Percentiles rank a stretch among this genome's conserved stretches.
Conservation (phyloP, 2,888 invertebrate species). For the Tenthredo amoena region DNA sequence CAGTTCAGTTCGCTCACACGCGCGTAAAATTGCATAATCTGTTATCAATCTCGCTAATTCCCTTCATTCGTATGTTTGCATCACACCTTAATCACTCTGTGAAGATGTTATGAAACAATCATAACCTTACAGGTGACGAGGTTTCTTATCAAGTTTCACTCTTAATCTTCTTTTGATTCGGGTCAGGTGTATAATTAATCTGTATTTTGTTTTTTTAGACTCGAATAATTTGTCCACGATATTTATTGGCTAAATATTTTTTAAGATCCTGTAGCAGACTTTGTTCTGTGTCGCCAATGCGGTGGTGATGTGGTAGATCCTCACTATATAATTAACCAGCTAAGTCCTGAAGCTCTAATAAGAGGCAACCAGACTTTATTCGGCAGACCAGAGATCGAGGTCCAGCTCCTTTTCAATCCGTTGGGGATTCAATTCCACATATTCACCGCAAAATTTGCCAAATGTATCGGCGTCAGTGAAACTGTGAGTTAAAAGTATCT, state of each 20-base stretch:
- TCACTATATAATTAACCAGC: slow-evolving; percentile 79
- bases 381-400: slow-evolving; percentile 79
- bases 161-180: neutral
- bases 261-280: slow-evolving; percentile 76
- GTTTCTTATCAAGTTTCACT: neutral
- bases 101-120: neutral
- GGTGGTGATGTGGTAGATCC: slow-evolving; percentile 82
- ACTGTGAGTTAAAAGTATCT: slow-evolving; percentile 72
- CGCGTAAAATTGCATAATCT: neutral
- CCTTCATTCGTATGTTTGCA: neutral
- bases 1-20: neutral
- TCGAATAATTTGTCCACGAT: neutral
- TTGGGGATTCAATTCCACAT: slow-evolving; percentile 80
- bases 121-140: neutral
- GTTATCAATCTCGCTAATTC: neutral
- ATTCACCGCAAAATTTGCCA: slow-evolving; percentile 80
- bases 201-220: neutral
- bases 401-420: slow-evolving; percentile 81
- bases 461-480: slow-evolving; percentile 79
- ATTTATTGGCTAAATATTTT: slow-evolving; percentile 37
- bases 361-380: slow-evolving; percentile 80
- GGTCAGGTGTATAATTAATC: neutral
- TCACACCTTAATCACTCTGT: neutral
- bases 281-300: slow-evolving; percentile 81
- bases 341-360: slow-evolving; percentile 79